A percentile compares a stretch with the other conserved stretches of the same genome.
Evolutionary conservation across 2,113 vertebrate genomes (phyloP).

Genomic region (Scortum barcoo): DNA sequence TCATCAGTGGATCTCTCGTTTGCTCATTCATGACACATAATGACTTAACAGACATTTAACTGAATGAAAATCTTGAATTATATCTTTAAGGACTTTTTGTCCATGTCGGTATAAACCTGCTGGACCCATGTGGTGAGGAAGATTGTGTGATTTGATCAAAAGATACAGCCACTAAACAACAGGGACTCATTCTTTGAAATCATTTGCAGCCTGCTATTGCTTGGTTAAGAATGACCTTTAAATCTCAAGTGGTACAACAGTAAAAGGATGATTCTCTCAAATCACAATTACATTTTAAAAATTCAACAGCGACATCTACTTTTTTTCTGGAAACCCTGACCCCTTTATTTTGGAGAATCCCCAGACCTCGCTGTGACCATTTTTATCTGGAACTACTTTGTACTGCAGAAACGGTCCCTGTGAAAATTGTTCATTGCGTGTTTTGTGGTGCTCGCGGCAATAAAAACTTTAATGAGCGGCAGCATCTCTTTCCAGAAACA

Average conservation of each 20-base stretch:
- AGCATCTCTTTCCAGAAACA: conserved; percentile 30
- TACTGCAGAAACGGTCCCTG: conserved; percentile 21
- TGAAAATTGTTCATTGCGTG: conserved; percentile 12
- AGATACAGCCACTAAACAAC: background rate
- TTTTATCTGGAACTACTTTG: conserved; percentile 36
- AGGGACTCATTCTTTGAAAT: no score
- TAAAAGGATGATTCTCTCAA: background rate
- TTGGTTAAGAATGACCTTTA: background rate
- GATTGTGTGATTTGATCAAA: background rate
- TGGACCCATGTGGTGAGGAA: background rate
- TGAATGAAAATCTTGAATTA: no score
- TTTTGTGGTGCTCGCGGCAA: conserved; percentile 16
- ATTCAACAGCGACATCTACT: background rate
- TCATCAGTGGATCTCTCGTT: no score
- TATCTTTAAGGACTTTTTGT: background rate
- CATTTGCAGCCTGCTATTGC: no score
- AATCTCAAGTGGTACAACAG: background rate
- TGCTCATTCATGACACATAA: no score
- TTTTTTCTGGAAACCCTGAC: conserved; percentile 4
- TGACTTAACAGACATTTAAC: no score
- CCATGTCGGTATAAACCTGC: background rate
- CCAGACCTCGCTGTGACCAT: conserved; percentile 8
- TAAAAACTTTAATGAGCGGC: conserved; percentile 26
- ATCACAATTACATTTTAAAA: background rate
- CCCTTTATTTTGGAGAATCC: conserved; percentile 6